phyloP scores from a whole-genome alignment of 2,888 invertebrate species.

The Ametastegia equiseti region DNA sequence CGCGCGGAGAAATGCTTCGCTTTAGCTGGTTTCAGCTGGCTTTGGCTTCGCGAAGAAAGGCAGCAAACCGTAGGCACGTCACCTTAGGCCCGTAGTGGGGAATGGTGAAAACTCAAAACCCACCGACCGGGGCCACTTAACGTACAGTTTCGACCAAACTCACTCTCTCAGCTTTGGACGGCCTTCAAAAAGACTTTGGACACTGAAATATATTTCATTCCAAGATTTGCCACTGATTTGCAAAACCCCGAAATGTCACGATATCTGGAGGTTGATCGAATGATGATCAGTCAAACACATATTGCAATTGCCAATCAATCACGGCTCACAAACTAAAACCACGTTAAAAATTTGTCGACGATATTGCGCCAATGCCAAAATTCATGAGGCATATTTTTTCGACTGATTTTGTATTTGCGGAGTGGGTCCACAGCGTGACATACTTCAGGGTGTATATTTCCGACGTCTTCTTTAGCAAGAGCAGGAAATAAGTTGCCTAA shows the following conservation, averaged over 20 bases:
- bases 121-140: constrained; percentile 3
- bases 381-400: neutral
- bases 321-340: too few species aligned
- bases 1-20: constrained; percentile 67
- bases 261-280: too few species aligned
- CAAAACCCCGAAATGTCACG: too few species aligned
- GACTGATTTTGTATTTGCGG: neutral
- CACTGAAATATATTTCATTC: too few species aligned
- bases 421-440: constrained; percentile 28
- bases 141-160: neutral
- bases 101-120: constrained; percentile 62
- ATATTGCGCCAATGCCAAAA: neutral
- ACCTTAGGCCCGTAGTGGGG: constrained; percentile 58
- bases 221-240: neutral
- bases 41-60: constrained; percentile 48
- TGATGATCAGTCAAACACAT: too few species aligned
- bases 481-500: constrained; percentile 26
- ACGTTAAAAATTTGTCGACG: neutral
- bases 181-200: neutral
- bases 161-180: neutral
- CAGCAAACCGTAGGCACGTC: constrained; percentile 21
- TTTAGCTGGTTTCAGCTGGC: constrained; percentile 55
- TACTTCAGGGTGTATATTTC: constrained; percentile 25
- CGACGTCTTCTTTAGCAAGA: constrained; percentile 27
- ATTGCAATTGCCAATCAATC: too few species aligned